Evolutionary conservation across 2,797 vertebrate species (phyloP).

Genomic region (Sebastiscus tertius): DNA sequence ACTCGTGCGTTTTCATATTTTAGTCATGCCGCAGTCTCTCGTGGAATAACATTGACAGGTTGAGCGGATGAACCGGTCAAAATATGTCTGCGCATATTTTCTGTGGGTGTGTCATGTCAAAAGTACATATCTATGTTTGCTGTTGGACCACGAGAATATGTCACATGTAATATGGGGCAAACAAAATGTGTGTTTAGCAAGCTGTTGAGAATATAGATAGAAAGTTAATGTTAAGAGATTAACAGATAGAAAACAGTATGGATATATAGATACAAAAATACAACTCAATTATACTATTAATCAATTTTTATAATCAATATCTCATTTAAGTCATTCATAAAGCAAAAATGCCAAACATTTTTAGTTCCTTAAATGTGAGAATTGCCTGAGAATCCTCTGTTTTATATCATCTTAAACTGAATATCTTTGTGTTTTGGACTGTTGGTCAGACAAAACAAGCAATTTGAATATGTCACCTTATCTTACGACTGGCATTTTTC

Average conservation of each 20-base stretch:
- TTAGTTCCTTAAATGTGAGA: background rate
- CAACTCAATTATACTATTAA: background rate
- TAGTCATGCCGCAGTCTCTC: background rate
- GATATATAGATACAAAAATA: background rate
- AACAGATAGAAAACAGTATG: background rate
- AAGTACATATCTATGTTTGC: background rate
- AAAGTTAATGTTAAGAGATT: background rate
- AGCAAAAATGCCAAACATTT: background rate
- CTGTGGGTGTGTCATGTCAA: background rate
- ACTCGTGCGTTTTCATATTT: constrained; percentile 1
- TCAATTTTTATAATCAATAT: background rate
- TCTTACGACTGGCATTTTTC: background rate
- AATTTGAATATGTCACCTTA: background rate
- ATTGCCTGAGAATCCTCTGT: background rate
- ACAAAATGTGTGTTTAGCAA: background rate
- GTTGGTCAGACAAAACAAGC: background rate
- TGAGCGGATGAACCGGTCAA: background rate
- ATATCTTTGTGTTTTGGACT: background rate
- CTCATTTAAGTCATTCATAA: background rate
- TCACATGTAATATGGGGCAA: background rate
- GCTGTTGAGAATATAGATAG: background rate
- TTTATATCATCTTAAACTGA: background rate
- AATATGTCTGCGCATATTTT: background rate
- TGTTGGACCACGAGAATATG: background rate
- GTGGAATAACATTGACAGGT: background rate